These are phyloP conservation scores for Telmatherina bonti DNA, from an alignment of 2,797 vertebrate genomes.

Conservation along the genomic window DNA sequence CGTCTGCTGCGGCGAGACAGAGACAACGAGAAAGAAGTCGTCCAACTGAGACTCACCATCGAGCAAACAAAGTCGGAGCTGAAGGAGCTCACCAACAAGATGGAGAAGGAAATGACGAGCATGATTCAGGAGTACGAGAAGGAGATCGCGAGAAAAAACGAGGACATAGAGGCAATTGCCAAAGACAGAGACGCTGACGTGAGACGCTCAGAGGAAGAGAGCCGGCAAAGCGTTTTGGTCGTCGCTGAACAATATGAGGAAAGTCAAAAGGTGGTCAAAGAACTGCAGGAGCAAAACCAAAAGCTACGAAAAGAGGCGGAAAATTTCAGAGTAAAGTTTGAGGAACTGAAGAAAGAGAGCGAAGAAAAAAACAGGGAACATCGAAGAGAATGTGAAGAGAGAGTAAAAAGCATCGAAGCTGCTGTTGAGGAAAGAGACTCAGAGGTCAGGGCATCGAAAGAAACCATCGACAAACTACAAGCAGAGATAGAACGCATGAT, in stretches of 20 bases:
- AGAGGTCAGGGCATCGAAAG: conserved; percentile 46
- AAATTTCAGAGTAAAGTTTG: conserved; percentile 43
- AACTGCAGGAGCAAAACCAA: conserved; percentile 62
- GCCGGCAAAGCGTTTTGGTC: conserved; percentile 5
- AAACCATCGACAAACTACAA: conserved; percentile 38
- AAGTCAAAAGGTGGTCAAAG: conserved; percentile 27
- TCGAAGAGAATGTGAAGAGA: conserved; percentile 33
- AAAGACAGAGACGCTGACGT: conserved; percentile 46
- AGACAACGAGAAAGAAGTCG: conserved; percentile 56
- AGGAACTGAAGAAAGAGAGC: conserved; percentile 44
- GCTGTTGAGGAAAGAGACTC: conserved; percentile 36
- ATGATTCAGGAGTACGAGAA: conserved; percentile 71
- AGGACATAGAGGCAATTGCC: conserved; percentile 13
- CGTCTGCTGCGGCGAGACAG: conserved; percentile 32
- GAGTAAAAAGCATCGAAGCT: conserved; percentile 28
- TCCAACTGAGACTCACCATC: conserved; percentile 59
- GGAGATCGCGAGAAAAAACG: conserved; percentile 43
- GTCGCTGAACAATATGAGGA: conserved; percentile 37
- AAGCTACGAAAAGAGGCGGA: conserved; percentile 57
- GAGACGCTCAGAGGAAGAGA: conserved; percentile 42
- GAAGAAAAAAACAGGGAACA: conserved; percentile 44
- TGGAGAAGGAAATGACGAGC: conserved; percentile 72
- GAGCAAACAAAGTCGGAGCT: conserved; percentile 69
- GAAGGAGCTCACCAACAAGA: conserved; percentile 57
- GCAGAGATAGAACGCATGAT: conserved; percentile 43